phyloP scores from a whole-genome alignment of 2,113 vertebrate species.

The Pygoscelis antarcticus region DNA sequence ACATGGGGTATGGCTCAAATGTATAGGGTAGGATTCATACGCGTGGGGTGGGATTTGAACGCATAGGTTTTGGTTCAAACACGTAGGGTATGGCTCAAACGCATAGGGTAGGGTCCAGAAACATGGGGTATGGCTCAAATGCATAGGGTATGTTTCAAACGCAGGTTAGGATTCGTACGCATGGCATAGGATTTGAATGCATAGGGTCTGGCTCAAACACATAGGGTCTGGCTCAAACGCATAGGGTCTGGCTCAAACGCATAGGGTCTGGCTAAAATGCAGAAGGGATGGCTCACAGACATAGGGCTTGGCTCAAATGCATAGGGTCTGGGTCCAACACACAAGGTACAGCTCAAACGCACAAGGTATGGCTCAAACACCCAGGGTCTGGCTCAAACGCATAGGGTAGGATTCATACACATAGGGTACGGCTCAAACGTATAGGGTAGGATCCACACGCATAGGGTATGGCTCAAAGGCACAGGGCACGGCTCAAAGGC shows the following conservation, averaged over 20 bases:
- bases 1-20: neutral
- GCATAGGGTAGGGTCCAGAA: no score
- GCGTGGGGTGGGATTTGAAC: no score
- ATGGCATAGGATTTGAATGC: no score
- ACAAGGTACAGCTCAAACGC: accelerated
- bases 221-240: accelerated
- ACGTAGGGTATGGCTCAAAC: accelerated
- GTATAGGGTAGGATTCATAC: no score
- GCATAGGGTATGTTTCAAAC: no score
- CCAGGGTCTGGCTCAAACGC: accelerated
- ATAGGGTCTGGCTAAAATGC: accelerated
- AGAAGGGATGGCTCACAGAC: neutral
- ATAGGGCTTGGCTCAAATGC: no score
- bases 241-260: accelerated
- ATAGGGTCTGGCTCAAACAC: accelerated
- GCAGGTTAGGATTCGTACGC: no score
- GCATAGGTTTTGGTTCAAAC: accelerated
- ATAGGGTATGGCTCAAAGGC: accelerated
- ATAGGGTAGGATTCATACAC: accelerated
- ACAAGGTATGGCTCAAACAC: accelerated
- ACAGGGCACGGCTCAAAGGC: neutral
- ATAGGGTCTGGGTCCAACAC: accelerated
- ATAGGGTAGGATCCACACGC: accelerated
- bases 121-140: no score
- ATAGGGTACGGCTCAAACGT: accelerated